Conservation (phyloP, 2,888 invertebrate genomes). For the Trimorus sp. region DNA sequence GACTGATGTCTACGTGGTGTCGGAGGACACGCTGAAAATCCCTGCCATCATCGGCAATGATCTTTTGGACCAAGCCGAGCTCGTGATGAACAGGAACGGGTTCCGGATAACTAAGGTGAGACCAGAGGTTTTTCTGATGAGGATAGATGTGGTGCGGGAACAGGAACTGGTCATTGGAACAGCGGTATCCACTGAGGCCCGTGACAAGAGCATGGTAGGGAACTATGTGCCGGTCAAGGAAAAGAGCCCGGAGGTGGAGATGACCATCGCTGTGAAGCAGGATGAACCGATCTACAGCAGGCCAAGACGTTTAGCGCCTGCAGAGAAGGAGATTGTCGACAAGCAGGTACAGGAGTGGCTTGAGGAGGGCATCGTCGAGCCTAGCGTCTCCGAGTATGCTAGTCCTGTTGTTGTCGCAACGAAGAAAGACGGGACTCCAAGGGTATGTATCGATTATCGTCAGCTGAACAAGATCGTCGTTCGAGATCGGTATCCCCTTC, state of each 20-base stretch:
- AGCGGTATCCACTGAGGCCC: neutral
- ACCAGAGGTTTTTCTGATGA: conserved; percentile 12
- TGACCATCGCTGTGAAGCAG: conserved; percentile 10
- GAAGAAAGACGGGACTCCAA: conserved; percentile 63
- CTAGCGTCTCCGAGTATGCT: conserved; percentile 40
- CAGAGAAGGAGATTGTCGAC: conserved; percentile 32
- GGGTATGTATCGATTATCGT: conserved; percentile 68
- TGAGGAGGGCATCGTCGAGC: conserved; percentile 60
- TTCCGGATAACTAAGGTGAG: conserved; percentile 17
- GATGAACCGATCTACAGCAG: conserved; percentile 18
- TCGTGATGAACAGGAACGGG: conserved; percentile 8
- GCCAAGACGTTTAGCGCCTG: conserved; percentile 15
- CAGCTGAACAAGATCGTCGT: conserved; percentile 64
- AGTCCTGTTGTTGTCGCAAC: conserved; percentile 60
- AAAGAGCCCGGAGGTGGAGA: conserved; percentile 14
- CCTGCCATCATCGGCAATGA: conserved; percentile 53
- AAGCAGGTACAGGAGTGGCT: conserved; percentile 58
- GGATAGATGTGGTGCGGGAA: neutral
- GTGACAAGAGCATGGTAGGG: neutral
- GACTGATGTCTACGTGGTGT: conserved; percentile 42
- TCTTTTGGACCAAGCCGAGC: conserved; percentile 41
- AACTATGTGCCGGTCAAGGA: neutral
- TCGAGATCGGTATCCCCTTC: conserved; percentile 28
- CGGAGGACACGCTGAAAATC: conserved; percentile 39
- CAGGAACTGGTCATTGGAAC: conserved; percentile 25